Base-by-base conservation (phyloP, 2,888 invertebrate genomes). In the Chydorus sphaericus region DNA sequence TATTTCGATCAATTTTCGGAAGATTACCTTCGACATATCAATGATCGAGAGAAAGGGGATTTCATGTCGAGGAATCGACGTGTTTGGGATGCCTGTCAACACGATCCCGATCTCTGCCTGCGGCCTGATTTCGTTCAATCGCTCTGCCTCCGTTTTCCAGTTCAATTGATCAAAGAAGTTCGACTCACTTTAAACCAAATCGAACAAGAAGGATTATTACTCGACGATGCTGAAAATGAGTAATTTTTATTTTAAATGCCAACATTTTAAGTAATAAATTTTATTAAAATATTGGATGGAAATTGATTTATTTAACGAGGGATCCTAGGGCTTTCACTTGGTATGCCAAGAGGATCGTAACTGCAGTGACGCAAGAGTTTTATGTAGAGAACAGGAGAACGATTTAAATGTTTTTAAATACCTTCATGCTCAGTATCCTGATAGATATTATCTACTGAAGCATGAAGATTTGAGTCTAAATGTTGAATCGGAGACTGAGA, bases 121-220 rank as follows among this genome's bases (percentile, higher is more conserved):
- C 48, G 23, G 8, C 11, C 31, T 14, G 31, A 55, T 11, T 55
- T 55, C 20, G 55, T 55, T 30, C 10, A 31, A 6, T 16, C 28
- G 18, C 33, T 55, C 16, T 55, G 55, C 48, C 26, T 29, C 2
- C 26, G 48, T 44, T 55, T 55, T 28, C 55, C 55, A 10, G 20
- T 55, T 28, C 55, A 55, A 23, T 18, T 55, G 29, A 55, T 55
- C 48, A 55, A 55, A 55, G 37, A 30, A 11, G 55, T 55, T 20
- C 55, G 55, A 14, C 31, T 55, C n/a, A n/a, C n/a, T n/a, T n/a
- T n/a, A n/a, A n/a, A n/a, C n/a, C n/a, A n/a, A n/a, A n/a, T n/a
- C n/a, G n/a, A n/a, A n/a, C n/a, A n/a, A n/a, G n/a, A n/a, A n/a
- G n/a, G n/a, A n/a, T n/a, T n/a, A n/a, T n/a, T n/a, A n/a, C n/a